Evolutionary conservation across 1,140 invertebrate genomes (phyloP).

Genomic region (Leguminivora glycinivorella): DNA sequence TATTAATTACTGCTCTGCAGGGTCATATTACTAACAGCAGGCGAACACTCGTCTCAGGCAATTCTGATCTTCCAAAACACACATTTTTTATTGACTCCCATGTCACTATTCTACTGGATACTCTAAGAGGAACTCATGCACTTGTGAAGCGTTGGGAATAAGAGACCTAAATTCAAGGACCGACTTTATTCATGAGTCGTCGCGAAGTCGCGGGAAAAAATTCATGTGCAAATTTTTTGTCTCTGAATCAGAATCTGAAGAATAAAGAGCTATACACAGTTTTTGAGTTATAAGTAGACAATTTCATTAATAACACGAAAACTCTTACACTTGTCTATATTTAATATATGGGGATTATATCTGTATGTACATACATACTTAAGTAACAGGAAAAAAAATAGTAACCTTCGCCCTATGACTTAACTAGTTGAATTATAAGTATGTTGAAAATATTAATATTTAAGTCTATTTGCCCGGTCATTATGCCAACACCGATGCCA

Average conservation of each 20-base stretch:
- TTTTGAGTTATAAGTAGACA: not conserved
- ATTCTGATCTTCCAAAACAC: not conserved
- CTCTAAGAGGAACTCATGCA: not conserved
- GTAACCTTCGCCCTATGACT: conserved; percentile 17
- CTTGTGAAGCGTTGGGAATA: not conserved
- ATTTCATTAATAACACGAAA: not conserved
- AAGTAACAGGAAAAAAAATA: conserved; percentile 9
- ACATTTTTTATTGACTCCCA: not conserved
- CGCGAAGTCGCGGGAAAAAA: not conserved
- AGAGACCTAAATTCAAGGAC: conserved; percentile 40
- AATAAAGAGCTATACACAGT: not conserved
- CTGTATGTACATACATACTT: not conserved
- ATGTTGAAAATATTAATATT: conserved; percentile 62
- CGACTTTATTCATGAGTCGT: conserved; percentile 47
- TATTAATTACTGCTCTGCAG: conserved; percentile 47
- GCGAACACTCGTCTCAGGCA: not conserved
- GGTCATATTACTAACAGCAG: not conserved
- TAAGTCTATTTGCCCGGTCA: conserved; percentile 64
- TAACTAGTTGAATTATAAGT: conserved; percentile 34
- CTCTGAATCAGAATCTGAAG: not conserved
- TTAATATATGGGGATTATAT: not conserved
- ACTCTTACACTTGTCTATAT: not conserved
- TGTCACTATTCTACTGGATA: not conserved
- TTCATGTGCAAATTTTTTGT: not conserved
- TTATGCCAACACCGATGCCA: conserved; percentile 75